Conservation (phyloP, 1,140 invertebrate species). For the Condylostylus longicornis region DNA sequence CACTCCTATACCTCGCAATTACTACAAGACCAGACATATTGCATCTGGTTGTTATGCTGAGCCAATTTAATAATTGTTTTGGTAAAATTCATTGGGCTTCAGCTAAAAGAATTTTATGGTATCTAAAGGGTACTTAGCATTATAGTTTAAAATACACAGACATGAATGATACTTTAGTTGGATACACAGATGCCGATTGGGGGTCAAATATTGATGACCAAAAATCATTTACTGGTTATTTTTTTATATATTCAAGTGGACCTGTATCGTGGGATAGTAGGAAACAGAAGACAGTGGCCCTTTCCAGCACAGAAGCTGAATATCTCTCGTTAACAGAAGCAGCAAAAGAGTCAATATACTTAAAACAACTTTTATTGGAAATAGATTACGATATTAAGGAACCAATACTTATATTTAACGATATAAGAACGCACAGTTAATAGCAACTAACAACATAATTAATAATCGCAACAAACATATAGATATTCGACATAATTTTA, state of each 20-base stretch:
- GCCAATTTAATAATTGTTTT: conserved; percentile 14
- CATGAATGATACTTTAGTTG: conserved; percentile 10
- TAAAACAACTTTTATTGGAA: conserved; percentile 13
- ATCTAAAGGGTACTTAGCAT: conserved; percentile 24
- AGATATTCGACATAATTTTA: conserved; percentile 22
- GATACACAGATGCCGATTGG: conserved; percentile 16
- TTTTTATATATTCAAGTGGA: conserved; percentile 21
- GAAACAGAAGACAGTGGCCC: conserved; percentile 22
- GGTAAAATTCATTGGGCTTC: conserved; percentile 18
- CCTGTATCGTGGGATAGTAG: conserved; percentile 23
- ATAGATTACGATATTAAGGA: conserved; percentile 20
- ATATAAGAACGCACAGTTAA: conserved; percentile 16
- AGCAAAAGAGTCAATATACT: conserved; percentile 28
- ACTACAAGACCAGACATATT: conserved; percentile 30
- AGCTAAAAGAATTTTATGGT: conserved; percentile 28
- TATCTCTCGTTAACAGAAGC: conserved; percentile 28
- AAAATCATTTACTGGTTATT: conserved; percentile 22
- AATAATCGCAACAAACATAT: conserved; percentile 25
- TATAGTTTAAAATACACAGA: conserved; percentile 5
- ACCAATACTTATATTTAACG: conserved; percentile 12
- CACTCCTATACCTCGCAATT: conserved; percentile 24
- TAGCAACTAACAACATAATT: conserved; percentile 16
- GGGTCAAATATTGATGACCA: conserved; percentile 12
- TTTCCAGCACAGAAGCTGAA: conserved; percentile 32
- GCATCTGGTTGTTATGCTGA: conserved; percentile 23